Evolutionary conservation across 2,797 vertebrate genomes (phyloP).

Genomic region (Euphonia xanthogaster): DNA sequence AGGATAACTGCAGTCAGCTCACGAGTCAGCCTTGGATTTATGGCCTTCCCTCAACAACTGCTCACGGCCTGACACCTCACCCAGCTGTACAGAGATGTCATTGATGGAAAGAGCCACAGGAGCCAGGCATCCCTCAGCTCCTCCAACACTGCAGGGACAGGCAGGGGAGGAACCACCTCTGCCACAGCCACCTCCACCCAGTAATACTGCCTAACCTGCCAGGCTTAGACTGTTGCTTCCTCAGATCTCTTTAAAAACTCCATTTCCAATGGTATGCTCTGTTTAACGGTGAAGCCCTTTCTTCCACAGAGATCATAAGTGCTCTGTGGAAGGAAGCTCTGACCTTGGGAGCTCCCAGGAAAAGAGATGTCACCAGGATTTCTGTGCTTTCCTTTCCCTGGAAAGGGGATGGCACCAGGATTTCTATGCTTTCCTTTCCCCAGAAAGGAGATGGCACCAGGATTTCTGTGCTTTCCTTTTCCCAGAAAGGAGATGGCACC

Average conservation of each 20-base stretch:
- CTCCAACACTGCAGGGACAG: neutral
- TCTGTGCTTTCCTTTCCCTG: neutral
- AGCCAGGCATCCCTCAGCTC: neutral
- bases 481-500: rapidly evolving
- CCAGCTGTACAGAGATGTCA: neutral
- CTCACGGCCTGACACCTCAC: neutral
- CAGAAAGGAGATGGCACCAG: too few species aligned
- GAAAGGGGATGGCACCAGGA: rapidly evolving
- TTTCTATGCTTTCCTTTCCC: neutral
- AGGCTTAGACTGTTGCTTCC: rapidly evolving
- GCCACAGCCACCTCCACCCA: neutral
- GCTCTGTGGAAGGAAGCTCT: rapidly evolving
- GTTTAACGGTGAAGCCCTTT: neutral
- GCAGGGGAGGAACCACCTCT: neutral
- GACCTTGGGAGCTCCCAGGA: neutral
- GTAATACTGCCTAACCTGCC: neutral
- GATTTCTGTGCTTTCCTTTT: neutral
- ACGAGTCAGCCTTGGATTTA: neutral
- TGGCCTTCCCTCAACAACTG: neutral
- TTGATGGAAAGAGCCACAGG: neutral
- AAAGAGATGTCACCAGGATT: rapidly evolving
- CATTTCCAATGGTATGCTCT: neutral
- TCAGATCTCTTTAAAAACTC: neutral
- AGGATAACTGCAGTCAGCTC: neutral
- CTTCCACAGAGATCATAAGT: rapidly evolving